Base-by-base conservation (phyloP, 2,113 vertebrate species). In the Psophia crepitans region DNA sequence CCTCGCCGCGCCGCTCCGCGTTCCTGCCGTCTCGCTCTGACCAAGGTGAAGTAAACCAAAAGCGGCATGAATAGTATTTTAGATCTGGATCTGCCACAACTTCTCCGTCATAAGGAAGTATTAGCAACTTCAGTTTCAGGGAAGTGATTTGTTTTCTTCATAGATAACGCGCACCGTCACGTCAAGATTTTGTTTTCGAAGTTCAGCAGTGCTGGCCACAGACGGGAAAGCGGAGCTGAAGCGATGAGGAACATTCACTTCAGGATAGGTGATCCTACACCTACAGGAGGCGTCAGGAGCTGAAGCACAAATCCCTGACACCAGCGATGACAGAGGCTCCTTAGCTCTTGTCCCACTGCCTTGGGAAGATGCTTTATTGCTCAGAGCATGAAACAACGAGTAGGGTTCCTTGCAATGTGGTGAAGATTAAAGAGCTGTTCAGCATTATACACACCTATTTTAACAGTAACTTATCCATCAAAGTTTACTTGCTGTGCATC, bases 1-100 rank as follows among this genome's bases (percentile, higher is more conserved):
- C 43, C 21, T 11, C 11, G 3, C 26, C 0, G 0, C 6, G 28
- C 39, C 21, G 2, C 37, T 48, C 27, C 0, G 6, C 4, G 32
- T 5, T 39, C 16, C 1, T 4, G 21, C 7, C 18, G 7, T 39
- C 21, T 69, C 21, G 35, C 65, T 73, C 56, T 32, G 30, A 19
- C 2, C 2, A 24, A 37, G 11, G 53, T 5, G 20, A 86, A 92
- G 74, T 61, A 71, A 91, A 54, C 10, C 2, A 27, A 69, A 76
- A 63, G 5, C 37, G 57, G 48, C 41, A 24, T 33, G 54, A 63
- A 54, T 14, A 63, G 8, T 17, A 32, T 35, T 35, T 68, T 30
- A 66, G 37, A 70, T 18, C 14, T 56, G 21, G 24, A 77, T 20
- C 41, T 54, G 27, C 49, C 46, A 8, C 37, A 53, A 46, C 7